Evolutionary conservation across 2,888 invertebrate species (phyloP).

Genomic region (Conops quadrifasciatus): DNA sequence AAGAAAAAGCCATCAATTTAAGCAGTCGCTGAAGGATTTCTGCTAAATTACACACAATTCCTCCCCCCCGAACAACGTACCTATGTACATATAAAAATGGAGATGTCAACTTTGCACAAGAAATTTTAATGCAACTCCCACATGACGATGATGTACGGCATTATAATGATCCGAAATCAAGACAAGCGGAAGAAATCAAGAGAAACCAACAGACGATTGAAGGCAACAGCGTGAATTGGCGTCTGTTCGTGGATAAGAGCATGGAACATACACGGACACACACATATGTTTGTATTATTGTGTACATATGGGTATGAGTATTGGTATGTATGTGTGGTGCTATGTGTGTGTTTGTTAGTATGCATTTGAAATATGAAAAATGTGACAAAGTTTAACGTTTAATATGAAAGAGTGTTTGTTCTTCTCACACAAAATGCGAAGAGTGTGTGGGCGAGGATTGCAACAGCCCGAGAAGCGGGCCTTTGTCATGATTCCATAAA

Average conservation of each 20-base stretch:
- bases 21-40: neutral
- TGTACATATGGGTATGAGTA: constrained; percentile 7
- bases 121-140: neutral
- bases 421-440: neutral
- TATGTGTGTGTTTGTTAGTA: neutral
- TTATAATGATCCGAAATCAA: constrained; percentile 32
- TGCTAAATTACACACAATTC: constrained; percentile 21
- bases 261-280: neutral
- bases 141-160: constrained; percentile 35
- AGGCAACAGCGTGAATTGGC: constrained; percentile 11
- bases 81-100: neutral
- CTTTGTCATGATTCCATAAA: neutral
- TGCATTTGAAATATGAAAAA: constrained; percentile 3
- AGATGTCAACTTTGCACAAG: constrained; percentile 14
- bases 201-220: constrained; percentile 18
- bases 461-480: neutral
- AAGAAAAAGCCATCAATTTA: no score
- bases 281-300: neutral
- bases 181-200: constrained; percentile 35
- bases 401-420: constrained; percentile 13
- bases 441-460: neutral
- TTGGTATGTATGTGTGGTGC: neutral
- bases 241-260: neutral
- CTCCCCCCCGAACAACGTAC: neutral
- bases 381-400: constrained; percentile 27